phyloP scores from a whole-genome alignment of 2,797 vertebrate species.

The Eutrigla gurnardus region DNA sequence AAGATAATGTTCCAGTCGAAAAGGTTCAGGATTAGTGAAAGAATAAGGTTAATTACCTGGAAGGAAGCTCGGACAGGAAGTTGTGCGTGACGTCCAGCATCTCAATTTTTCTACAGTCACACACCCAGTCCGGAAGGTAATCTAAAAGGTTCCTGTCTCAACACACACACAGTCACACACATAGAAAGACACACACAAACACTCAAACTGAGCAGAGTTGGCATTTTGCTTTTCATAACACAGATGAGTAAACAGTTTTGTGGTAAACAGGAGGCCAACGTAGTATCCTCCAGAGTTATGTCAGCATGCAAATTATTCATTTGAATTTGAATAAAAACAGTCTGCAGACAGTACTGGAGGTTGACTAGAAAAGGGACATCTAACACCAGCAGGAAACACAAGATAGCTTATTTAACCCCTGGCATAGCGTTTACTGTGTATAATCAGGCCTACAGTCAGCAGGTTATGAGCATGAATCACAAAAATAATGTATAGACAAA shows the following conservation, averaged over 20 bases:
- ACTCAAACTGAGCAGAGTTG: constrained; percentile 61
- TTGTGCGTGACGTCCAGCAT: constrained; percentile 92
- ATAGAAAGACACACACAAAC: constrained; percentile 48
- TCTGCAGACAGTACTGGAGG: neutral
- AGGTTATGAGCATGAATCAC: neutral
- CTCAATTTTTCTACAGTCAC: constrained; percentile 96
- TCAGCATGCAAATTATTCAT: constrained; percentile 13
- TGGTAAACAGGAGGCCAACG: neutral
- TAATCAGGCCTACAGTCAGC: constrained; percentile 1
- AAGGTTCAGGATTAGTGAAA: constrained; percentile 19
- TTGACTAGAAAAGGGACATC: neutral
- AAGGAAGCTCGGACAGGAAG: constrained; percentile 89
- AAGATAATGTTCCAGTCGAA: constrained; percentile 1
- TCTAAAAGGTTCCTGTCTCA: constrained; percentile 92
- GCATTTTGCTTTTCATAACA: constrained; percentile 22
- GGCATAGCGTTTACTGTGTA: neutral
- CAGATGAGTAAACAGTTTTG: constrained; percentile 15
- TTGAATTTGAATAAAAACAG: constrained; percentile 5
- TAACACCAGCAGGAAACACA: neutral
- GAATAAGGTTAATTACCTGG: constrained; percentile 82
- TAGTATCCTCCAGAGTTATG: constrained; percentile 10
- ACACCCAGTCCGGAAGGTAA: constrained; percentile 93
- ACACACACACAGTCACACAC: constrained; percentile 61
- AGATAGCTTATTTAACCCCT: neutral
- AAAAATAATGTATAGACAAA: neutral